Percentiles rank a stretch among this genome's conserved stretches.
phyloP scores from a whole-genome alignment of 30 jellyfish, hydroid and myxozoan genomes.

The Nemopilema nomurai region DNA sequence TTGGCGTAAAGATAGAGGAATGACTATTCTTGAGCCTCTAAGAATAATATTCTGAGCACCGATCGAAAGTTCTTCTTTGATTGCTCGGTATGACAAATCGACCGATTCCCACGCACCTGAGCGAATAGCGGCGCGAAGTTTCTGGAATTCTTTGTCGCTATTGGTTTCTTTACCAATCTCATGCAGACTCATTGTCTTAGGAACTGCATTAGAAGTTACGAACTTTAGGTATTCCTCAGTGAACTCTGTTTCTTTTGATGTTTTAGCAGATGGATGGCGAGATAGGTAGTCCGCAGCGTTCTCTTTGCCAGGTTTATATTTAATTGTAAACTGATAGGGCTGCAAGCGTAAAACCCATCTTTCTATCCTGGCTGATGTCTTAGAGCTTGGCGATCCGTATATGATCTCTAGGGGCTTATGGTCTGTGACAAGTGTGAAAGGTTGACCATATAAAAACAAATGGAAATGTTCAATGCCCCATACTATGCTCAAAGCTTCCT shows the following conservation, averaged over 20 bases:
- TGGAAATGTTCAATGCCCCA: not conserved
- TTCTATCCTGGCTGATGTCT: slow-evolving; percentile 50
- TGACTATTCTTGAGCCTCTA: slow-evolving; percentile 22
- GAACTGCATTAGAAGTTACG: slow-evolving; percentile 3
- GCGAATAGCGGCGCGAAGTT: slow-evolving; percentile 1
- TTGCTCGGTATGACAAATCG: not conserved
- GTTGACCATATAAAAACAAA: not conserved
- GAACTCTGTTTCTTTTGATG: slow-evolving; percentile 25
- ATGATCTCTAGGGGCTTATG: slow-evolving; percentile 34
- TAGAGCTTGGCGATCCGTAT: slow-evolving; percentile 17
- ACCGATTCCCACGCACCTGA: slow-evolving; percentile 4
- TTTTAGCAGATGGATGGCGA: slow-evolving; percentile 16
- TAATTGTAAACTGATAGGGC: slow-evolving; percentile 35
- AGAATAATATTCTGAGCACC: slow-evolving; percentile 13
- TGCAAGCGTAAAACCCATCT: slow-evolving; percentile 42
- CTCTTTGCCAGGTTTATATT: slow-evolving; percentile 14
- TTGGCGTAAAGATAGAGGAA: slow-evolving; percentile 38
- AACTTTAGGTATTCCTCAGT: not conserved
- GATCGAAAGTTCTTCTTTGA: slow-evolving; percentile 16
- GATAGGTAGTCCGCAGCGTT: slow-evolving; percentile 36
- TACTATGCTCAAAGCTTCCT: slow-evolving; percentile 1
- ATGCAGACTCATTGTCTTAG: not conserved
- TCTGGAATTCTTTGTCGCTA: not conserved
- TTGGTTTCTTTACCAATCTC: no score
- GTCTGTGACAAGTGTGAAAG: no score